These are phyloP conservation scores for Lithobates sylvaticus DNA, from an alignment of 2,797 vertebrate species.

Conservation along the genomic window DNA sequence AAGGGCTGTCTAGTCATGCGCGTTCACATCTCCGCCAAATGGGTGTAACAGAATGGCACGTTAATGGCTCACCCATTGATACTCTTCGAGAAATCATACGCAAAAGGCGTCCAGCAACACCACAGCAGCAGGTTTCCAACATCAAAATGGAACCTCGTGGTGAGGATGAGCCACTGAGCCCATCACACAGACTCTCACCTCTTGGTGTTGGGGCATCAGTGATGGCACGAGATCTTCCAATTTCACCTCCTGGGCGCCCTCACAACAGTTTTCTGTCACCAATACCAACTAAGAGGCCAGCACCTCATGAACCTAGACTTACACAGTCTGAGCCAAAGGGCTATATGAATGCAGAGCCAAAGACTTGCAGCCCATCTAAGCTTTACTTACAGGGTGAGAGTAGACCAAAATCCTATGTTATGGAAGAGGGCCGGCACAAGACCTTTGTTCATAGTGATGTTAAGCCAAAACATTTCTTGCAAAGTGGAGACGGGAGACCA, in stretches of 20 bases:
- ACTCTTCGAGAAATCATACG: constrained; percentile 86
- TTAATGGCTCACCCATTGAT: constrained; percentile 87
- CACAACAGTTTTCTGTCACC: constrained; percentile 71
- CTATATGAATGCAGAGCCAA: constrained; percentile 39
- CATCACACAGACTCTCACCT: constrained; percentile 68
- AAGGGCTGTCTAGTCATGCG: constrained; percentile 90
- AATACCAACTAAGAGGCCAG: constrained; percentile 73
- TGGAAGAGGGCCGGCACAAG: constrained; percentile 26
- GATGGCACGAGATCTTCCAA: constrained; percentile 73
- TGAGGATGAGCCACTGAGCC: constrained; percentile 74
- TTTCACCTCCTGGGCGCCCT: constrained; percentile 72
- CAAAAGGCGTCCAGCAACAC: constrained; percentile 79
- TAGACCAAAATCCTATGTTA: constrained; percentile 29
- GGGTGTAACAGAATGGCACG: constrained; percentile 86
- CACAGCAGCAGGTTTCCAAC: constrained; percentile 43
- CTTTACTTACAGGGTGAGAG: constrained; percentile 19
- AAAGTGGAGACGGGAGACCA: constrained; percentile 21
- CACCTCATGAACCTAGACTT: constrained; percentile 61
- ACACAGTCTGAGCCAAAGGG: constrained; percentile 61
- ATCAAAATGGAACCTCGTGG: constrained; percentile 85
- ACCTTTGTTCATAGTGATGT: constrained; percentile 35
- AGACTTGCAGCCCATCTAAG: constrained; percentile 38
- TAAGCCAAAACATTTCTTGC: constrained; percentile 16
- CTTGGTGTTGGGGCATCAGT: constrained; percentile 69
- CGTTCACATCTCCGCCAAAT: constrained; percentile 90